phyloP scores from a whole-genome alignment of 2,113 vertebrate species.

The Thinocorus orbignyianus region DNA sequence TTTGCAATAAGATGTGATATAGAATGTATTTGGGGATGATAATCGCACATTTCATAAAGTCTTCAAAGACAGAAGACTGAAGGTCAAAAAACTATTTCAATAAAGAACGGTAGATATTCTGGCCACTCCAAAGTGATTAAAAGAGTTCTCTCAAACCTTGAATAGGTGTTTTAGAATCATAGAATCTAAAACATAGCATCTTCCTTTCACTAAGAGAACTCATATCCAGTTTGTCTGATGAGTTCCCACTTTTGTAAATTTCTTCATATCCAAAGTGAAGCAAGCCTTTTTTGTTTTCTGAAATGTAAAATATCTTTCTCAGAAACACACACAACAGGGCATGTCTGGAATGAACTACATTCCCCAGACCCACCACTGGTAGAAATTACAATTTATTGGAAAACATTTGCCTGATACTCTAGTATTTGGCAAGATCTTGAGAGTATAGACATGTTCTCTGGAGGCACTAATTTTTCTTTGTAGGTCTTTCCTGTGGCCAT shows the following conservation, averaged over 20 bases:
- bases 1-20: neutral
- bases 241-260: neutral
- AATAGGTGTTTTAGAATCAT: neutral
- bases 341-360: neutral
- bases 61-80: neutral
- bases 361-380: neutral
- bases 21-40: neutral
- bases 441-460: neutral
- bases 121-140: neutral
- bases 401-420: neutral
- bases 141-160: neutral
- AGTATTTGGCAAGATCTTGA: neutral
- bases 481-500: neutral
- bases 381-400: neutral
- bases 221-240: neutral
- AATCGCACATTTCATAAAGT: neutral
- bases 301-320: neutral
- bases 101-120: neutral
- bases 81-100: neutral
- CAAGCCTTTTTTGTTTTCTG: neutral
- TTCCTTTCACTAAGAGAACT: neutral
- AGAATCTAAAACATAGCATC: neutral
- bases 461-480: neutral
- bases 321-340: neutral
- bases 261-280: neutral